A percentile compares a stretch with the other conserved stretches of the same genome.
Evolutionary conservation across 2,888 invertebrate genomes (phyloP).

Genomic region (Protonemura montana): DNA sequence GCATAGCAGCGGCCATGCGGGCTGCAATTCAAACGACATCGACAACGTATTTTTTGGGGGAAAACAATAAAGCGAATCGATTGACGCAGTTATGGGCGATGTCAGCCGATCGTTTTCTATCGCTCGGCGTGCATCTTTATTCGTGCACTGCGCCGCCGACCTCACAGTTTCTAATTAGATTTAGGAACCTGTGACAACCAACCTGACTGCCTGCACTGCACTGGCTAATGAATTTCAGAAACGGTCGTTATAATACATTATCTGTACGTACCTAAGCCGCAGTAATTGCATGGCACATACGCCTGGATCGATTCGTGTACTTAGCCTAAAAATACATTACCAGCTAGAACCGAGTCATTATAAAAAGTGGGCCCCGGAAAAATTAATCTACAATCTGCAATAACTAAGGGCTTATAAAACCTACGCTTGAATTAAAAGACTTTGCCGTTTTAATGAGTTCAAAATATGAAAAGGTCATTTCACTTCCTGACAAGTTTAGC

Average conservation of each 20-base stretch:
- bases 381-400: conserved; percentile 20
- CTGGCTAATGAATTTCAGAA: not conserved
- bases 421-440: conserved; percentile 25
- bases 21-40: not conserved
- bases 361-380: not conserved
- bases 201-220: no score
- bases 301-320: not conserved
- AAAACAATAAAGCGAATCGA: conserved; percentile 3
- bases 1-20: not conserved
- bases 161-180: not conserved
- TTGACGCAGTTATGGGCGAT: not conserved
- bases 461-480: conserved; percentile 35
- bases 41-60: not conserved
- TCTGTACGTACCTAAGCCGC: not conserved
- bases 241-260: not conserved
- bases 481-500: conserved; percentile 13
- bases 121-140: not conserved
- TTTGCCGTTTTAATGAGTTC: conserved; percentile 10
- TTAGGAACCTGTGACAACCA: not conserved
- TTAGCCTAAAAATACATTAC: not conserved
- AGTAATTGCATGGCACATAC: not conserved
- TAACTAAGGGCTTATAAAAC: conserved; percentile 8
- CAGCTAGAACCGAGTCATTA: not conserved
- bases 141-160: not conserved
- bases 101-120: not conserved